These are phyloP conservation scores for Pterocles orientalis DNA, from an alignment of 2,113 vertebrate genomes.

Conservation along the genomic window DNA sequence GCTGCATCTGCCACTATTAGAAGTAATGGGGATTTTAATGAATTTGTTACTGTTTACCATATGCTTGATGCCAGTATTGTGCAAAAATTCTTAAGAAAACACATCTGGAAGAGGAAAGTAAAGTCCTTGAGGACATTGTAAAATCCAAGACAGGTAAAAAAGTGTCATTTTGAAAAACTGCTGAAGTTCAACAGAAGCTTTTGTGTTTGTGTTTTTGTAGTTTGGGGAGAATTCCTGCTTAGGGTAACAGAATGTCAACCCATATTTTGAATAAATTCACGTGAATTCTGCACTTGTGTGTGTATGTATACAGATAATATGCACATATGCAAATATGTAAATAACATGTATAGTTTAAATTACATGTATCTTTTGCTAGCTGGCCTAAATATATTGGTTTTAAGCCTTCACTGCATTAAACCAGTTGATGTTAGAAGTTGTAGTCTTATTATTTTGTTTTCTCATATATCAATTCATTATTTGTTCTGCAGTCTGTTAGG, in stretches of 20 bases:
- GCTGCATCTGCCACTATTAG: background rate
- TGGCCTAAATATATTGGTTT: background rate
- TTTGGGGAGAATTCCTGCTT: background rate
- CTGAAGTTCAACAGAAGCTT: background rate
- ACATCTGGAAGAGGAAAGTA: background rate
- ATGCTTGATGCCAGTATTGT: background rate
- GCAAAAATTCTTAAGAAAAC: background rate
- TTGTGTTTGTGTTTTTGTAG: no score
- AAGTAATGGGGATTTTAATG: background rate
- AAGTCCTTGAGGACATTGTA: background rate
- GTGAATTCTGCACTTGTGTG: background rate
- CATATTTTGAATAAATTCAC: background rate
- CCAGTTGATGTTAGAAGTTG: background rate
- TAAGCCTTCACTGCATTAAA: background rate
- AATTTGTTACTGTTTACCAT: background rate
- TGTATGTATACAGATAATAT: background rate
- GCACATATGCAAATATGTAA: background rate
- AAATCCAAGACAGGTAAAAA: background rate
- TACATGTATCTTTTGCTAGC: background rate
- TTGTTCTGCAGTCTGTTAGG: background rate
- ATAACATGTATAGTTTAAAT: background rate
- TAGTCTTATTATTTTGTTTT: background rate
- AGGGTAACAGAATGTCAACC: background rate
- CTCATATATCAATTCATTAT: rapidly evolving
- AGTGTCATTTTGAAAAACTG: background rate